These are phyloP conservation scores for Catocala sponsa DNA, from an alignment of 2,888 invertebrate species.

Conservation along the genomic window DNA sequence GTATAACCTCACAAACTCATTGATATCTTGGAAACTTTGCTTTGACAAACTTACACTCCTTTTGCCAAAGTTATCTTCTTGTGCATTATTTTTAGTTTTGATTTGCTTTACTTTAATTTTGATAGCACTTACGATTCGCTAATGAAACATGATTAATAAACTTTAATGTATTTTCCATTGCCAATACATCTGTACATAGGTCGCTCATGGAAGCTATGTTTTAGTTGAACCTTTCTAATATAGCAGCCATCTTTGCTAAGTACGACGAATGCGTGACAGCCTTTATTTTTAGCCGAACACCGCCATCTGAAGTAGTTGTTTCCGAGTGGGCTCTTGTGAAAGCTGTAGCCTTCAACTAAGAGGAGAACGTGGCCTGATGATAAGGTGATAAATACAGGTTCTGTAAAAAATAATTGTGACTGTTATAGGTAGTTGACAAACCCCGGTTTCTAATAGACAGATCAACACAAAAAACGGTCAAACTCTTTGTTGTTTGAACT, in stretches of 20 bases:
- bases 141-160: neutral
- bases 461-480: too few species aligned
- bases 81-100: too few species aligned
- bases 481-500: too few species aligned
- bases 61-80: too few species aligned
- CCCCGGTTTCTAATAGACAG: neutral
- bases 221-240: conserved; percentile 24
- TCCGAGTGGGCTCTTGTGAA: conserved; percentile 35
- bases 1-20: too few species aligned
- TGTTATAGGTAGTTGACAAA: neutral
- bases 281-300: conserved; percentile 36
- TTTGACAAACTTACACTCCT: too few species aligned
- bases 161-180: conserved; percentile 23
- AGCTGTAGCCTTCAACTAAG: conserved; percentile 54
- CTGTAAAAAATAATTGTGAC: conserved; percentile 17
- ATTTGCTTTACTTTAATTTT: too few species aligned
- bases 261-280: conserved; percentile 34
- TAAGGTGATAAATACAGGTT: conserved; percentile 37
- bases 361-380: conserved; percentile 49
- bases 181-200: conserved; percentile 20
- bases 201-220: conserved; percentile 31
- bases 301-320: conserved; percentile 30
- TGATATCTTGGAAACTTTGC: too few species aligned
- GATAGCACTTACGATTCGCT: neutral
- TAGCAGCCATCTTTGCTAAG: conserved; percentile 26